Evolutionary conservation across 1,140 invertebrate genomes (phyloP).

Genomic region (Pseudomyrmex sp.): DNA sequence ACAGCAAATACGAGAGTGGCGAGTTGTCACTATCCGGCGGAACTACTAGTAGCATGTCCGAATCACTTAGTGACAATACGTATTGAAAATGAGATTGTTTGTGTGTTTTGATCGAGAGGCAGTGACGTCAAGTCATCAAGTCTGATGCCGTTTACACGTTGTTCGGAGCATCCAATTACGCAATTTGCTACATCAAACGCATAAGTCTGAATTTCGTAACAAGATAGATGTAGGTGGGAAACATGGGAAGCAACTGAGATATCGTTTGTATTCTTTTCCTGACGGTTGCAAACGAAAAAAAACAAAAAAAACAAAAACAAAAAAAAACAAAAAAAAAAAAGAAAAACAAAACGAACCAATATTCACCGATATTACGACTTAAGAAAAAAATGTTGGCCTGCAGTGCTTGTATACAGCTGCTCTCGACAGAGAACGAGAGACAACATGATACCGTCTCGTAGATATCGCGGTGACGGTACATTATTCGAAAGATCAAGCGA

Average conservation of each 20-base stretch:
- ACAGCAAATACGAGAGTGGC: constrained; percentile 82
- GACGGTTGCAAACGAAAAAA: too few relatives aligned
- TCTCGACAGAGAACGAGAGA: background rate
- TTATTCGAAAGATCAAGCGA: constrained; percentile 8
- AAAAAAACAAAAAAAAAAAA: background rate
- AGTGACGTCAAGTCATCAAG: constrained; percentile 9
- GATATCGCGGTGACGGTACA: background rate
- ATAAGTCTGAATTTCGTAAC: constrained; percentile 13
- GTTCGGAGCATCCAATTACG: constrained; percentile 1
- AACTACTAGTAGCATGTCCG: constrained; percentile 74
- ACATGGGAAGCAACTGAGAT: too few relatives aligned
- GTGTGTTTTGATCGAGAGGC: constrained; percentile 36
- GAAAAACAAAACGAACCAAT: constrained; percentile 16
- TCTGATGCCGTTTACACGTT: background rate
- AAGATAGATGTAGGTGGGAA: background rate
- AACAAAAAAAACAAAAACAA: background rate
- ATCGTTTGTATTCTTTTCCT: too few relatives aligned
- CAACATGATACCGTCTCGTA: constrained; percentile 2
- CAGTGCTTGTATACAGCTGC: constrained; percentile 14
- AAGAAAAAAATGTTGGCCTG: constrained; percentile 9
- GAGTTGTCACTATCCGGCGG: constrained; percentile 80
- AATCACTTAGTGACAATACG: constrained; percentile 79
- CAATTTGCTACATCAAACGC: constrained; percentile 2
- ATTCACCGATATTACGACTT: constrained; percentile 1
- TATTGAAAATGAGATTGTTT: constrained; percentile 72